Evolutionary conservation across 1,140 invertebrate genomes (phyloP), one percentile per base, ranked within the genome.

Genomic region (Scaptomyza graminum): DNA sequence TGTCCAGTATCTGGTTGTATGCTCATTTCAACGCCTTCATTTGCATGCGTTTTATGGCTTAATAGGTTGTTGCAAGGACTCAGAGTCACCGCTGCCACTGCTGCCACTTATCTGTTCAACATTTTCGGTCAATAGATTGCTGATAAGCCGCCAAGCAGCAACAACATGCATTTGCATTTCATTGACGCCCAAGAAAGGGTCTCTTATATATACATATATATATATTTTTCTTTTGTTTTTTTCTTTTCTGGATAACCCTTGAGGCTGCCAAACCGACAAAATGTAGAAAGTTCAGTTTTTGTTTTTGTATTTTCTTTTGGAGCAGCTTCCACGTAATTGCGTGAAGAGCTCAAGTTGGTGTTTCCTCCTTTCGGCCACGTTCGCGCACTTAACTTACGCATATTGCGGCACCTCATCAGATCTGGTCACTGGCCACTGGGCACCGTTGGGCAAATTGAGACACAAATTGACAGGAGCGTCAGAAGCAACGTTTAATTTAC

Each of bases 11-110:
- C 57, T 55, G 59, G 73, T 63, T 74, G 66, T 73, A 72, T 78
- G 76, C 63, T 83, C 87, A 85, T 90, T 90, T 90, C 87, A 90
- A 90, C 87, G 87, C 87, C 87, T 90, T 90, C 87, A 90, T 90
- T 90, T 90, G 87, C 87, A 90, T 90, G 81, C 87, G 81, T 87
- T 90, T 90, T 90, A 90, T 90, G 88, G 88, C 87, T 90, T 90
- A 90, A 90, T 90, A 82, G 51, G 31, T 41, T 34, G 31, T 31
- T 31, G 31, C 37, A 50, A 50, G 43, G 54, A 43, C 44, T 22
- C 22, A 16, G 12, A 15, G 41, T 61, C 6, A 37, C 49, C 49
- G 37, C 8, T 12, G 37, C 37, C 18, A 22, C 1, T 12, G 56
- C 47, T 28, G 52, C 75, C 28, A 56, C 80, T 84, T 84, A 83